Evolutionary conservation across 2,888 invertebrate genomes (phyloP).

Genomic region (Alloplasta piceator): DNA sequence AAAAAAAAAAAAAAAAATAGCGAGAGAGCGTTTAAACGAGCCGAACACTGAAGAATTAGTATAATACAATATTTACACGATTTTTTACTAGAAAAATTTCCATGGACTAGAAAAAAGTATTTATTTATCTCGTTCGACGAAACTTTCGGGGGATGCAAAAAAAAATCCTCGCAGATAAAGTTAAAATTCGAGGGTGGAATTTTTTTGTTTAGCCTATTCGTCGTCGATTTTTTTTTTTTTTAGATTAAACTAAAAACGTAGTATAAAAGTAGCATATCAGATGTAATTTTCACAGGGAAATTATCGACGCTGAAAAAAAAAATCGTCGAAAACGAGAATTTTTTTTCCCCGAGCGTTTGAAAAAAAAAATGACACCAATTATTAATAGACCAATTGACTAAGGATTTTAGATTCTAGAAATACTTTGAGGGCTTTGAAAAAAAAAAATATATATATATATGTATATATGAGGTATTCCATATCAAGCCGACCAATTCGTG

Average conservation of each 20-base stretch:
- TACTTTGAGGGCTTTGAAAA: constrained; percentile 21
- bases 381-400: constrained; percentile 56
- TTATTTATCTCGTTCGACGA: no score
- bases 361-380: constrained; percentile 54
- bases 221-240: constrained; percentile 12
- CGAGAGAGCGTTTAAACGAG: neutral
- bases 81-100: constrained; percentile 38
- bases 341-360: constrained; percentile 35
- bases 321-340: constrained; percentile 36
- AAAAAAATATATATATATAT: constrained; percentile 7
- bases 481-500: no score
- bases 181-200: no score
- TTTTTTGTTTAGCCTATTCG: no score
- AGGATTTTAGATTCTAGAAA: constrained; percentile 55
- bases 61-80: constrained; percentile 54
- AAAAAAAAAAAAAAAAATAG: no score
- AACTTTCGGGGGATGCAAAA: no score
- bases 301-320: neutral
- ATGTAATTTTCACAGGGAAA: constrained; percentile 38
- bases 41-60: constrained; percentile 47
- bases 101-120: no score
- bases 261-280: constrained; percentile 53
- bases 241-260: constrained; percentile 19
- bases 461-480: no score
- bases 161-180: no score